Percentiles rank a stretch among this genome's conserved stretches.
phyloP scores from a whole-genome alignment of 2,888 invertebrate genomes.

The Chrysolina oricalcia region DNA sequence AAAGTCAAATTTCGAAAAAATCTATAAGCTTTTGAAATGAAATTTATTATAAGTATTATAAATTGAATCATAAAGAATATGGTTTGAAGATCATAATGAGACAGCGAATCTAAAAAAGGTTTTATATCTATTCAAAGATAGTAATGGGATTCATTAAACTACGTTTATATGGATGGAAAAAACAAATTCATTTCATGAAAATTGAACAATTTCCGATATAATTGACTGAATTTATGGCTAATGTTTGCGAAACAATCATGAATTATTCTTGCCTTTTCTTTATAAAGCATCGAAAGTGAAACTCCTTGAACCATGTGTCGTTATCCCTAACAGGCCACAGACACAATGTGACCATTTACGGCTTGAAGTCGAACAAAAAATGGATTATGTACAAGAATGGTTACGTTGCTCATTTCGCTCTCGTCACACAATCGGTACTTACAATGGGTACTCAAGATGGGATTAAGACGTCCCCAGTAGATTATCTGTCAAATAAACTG shows the following conservation, averaged over 20 bases:
- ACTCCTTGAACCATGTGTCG: slow-evolving; percentile 1
- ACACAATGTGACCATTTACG: slow-evolving; percentile 17
- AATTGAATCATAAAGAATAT: too few species aligned
- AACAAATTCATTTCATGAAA: too few species aligned
- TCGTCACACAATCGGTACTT: slow-evolving; percentile 10
- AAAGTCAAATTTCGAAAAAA: too few species aligned
- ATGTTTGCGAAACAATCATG: background rate
- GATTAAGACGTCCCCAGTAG: slow-evolving; percentile 13
- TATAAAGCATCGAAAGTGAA: slow-evolving; percentile 15
- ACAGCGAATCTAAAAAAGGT: too few species aligned
- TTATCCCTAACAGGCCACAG: slow-evolving; percentile 5
- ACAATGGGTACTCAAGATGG: slow-evolving; percentile 8
- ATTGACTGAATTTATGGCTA: background rate
- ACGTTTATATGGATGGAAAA: background rate
- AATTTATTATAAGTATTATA: too few species aligned
- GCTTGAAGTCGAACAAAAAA: slow-evolving; percentile 1
- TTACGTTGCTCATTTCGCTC: slow-evolving; percentile 11
- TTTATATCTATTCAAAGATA: too few species aligned
- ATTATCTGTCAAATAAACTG: slow-evolving; percentile 7
- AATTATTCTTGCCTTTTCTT: background rate
- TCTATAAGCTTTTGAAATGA: too few species aligned
- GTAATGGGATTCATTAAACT: too few species aligned
- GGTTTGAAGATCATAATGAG: too few species aligned
- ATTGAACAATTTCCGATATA: background rate
- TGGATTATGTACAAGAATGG: slow-evolving; percentile 21